phyloP scores from a whole-genome alignment of 2,888 invertebrate genomes.

The Calliphora vomitoria region DNA sequence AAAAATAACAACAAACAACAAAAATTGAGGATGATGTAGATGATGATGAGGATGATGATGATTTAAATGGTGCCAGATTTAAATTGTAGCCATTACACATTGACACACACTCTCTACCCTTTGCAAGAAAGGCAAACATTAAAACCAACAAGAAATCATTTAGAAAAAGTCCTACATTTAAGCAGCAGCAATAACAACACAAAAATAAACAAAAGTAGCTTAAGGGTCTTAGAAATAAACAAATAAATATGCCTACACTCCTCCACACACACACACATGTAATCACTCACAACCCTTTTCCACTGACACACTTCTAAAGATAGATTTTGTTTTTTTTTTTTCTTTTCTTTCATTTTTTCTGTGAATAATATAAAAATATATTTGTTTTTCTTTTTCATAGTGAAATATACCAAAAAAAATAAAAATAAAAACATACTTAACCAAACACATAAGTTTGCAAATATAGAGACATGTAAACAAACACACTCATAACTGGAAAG shows the following conservation, averaged over 20 bases:
- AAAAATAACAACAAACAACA: constrained; percentile 30
- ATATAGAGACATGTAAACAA: background rate
- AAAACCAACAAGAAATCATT: constrained; percentile 48
- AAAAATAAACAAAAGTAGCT: constrained; percentile 70
- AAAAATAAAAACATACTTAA: constrained; percentile 26
- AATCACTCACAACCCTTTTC: constrained; percentile 25
- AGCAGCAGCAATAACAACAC: constrained; percentile 39
- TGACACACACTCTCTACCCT: constrained; percentile 35
- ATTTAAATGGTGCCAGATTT: constrained; percentile 72
- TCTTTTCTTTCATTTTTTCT: constrained; percentile 5
- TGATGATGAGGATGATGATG: constrained; percentile 57
- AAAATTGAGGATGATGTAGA: constrained; percentile 17
- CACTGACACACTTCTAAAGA: constrained; percentile 32
- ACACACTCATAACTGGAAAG: background rate
- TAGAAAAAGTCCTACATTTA: constrained; percentile 61
- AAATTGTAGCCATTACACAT: constrained; percentile 68
- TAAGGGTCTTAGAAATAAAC: constrained; percentile 71
- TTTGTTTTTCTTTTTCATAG: constrained; percentile 43
- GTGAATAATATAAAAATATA: constrained; percentile 48
- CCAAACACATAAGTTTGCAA: constrained; percentile 31
- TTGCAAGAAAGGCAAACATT: constrained; percentile 32
- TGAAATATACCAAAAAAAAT: constrained; percentile 5
- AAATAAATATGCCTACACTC: constrained; percentile 57
- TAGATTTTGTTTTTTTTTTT: background rate
- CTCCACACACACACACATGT: background rate